Evolutionary conservation across 2,113 vertebrate species (phyloP).

Genomic region (Gallinago media): DNA sequence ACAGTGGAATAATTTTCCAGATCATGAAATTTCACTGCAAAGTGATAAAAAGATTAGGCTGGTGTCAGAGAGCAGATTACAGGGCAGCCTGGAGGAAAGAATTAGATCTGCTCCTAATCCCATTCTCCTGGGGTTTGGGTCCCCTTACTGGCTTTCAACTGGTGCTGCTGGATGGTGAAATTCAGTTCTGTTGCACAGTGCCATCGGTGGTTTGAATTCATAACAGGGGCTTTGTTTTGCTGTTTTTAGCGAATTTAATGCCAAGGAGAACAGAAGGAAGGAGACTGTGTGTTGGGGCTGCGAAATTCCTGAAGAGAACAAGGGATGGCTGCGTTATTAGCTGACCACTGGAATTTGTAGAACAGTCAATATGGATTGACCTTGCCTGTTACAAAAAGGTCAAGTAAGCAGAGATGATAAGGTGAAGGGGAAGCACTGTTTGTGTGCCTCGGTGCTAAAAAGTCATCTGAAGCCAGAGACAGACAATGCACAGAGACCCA

Average conservation of each 20-base stretch:
- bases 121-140: not conserved
- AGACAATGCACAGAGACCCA: not conserved
- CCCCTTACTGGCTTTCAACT: not conserved
- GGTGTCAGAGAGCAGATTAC: constrained; percentile 37
- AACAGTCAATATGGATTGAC: not conserved
- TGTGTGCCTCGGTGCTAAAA: accelerated
- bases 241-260: not conserved
- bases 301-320: not conserved
- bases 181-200: not conserved
- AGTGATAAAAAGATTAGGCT: constrained; percentile 35
- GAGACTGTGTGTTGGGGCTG: not conserved
- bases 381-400: not conserved
- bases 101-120: not conserved
- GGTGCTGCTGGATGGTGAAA: not conserved
- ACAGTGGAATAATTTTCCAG: constrained; percentile 43
- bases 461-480: not conserved
- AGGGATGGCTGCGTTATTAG: accelerated
- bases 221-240: not conserved
- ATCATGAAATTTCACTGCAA: constrained; percentile 29
- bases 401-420: not conserved
- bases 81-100: not conserved
- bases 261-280: not conserved
- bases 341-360: not conserved
- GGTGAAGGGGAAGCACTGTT: not conserved
- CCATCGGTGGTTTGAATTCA: not conserved